A percentile compares a stretch with the other conserved stretches of the same genome.
Conservation (phyloP, 2,797 vertebrate species). For the Squalus acanthias region DNA sequence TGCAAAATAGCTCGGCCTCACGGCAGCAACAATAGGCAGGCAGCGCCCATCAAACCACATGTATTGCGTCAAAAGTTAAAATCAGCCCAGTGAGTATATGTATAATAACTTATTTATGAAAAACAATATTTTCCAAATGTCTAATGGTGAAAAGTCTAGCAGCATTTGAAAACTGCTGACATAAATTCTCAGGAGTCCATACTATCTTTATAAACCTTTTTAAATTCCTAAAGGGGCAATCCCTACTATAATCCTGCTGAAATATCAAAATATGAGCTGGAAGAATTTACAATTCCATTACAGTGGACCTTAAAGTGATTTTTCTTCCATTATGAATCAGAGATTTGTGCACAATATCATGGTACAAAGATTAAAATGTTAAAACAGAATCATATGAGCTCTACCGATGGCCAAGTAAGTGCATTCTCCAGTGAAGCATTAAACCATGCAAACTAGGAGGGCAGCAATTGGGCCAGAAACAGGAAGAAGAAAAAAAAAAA, state of each 20-base stretch:
- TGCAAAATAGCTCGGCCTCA: background rate
- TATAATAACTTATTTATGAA: background rate
- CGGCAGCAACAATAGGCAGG: background rate
- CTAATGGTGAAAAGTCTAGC: too few species aligned
- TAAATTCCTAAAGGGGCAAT: background rate
- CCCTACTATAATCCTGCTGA: background rate
- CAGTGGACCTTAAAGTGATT: background rate
- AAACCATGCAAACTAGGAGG: background rate
- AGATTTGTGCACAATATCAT: background rate
- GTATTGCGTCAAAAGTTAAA: background rate
- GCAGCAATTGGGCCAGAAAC: background rate
- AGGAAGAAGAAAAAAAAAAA: background rate
- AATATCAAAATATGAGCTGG: background rate
- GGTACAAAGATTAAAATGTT: background rate
- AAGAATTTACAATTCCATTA: background rate
- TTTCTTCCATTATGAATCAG: background rate
- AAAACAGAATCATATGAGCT: background rate
- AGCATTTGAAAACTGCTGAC: background rate
- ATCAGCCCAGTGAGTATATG: background rate
- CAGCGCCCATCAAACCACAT: background rate
- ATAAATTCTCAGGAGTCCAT: background rate
- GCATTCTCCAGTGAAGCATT: background rate
- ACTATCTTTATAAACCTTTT: background rate
- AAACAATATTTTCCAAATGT: conserved; percentile 3
- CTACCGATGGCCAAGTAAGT: background rate